Evolutionary conservation across 2,888 invertebrate species (phyloP).

Genomic region (Epirrita christyi): DNA sequence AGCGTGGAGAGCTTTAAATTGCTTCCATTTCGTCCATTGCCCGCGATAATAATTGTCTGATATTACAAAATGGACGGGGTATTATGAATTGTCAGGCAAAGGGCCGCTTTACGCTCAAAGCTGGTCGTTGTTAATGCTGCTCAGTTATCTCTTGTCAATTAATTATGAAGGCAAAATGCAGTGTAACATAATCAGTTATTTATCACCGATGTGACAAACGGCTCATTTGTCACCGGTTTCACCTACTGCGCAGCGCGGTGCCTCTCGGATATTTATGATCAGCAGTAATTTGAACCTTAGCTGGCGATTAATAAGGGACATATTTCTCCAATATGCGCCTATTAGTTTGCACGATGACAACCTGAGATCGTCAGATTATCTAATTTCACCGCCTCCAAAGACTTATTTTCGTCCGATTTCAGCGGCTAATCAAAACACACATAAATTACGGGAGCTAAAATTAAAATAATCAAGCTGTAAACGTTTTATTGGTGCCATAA

Average conservation of each 20-base stretch:
- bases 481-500: constrained; percentile 44
- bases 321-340: constrained; percentile 52
- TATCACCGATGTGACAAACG: constrained; percentile 78
- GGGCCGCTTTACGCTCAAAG: constrained; percentile 56
- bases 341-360: constrained; percentile 75
- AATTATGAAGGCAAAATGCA: constrained; percentile 80
- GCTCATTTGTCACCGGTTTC: constrained; percentile 81
- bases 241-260: constrained; percentile 70
- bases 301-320: constrained; percentile 50
- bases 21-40: constrained; percentile 61
- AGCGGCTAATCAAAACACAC: constrained; percentile 43
- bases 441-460: constrained; percentile 36
- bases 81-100: constrained; percentile 58
- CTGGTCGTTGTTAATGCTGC: constrained; percentile 55
- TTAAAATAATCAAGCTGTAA: constrained; percentile 43
- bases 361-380: constrained; percentile 73
- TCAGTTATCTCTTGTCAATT: constrained; percentile 76
- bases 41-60: constrained; percentile 57
- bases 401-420: constrained; percentile 68
- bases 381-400: constrained; percentile 72
- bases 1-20: constrained; percentile 61
- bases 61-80: constrained; percentile 57
- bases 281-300: constrained; percentile 60
- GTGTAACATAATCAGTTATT: constrained; percentile 83
- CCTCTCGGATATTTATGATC: constrained; percentile 73